Percentiles rank a stretch among this genome's conserved stretches.
phyloP scores from a whole-genome alignment of 2,113 vertebrate genomes.

The Leuciscus idus region DNA sequence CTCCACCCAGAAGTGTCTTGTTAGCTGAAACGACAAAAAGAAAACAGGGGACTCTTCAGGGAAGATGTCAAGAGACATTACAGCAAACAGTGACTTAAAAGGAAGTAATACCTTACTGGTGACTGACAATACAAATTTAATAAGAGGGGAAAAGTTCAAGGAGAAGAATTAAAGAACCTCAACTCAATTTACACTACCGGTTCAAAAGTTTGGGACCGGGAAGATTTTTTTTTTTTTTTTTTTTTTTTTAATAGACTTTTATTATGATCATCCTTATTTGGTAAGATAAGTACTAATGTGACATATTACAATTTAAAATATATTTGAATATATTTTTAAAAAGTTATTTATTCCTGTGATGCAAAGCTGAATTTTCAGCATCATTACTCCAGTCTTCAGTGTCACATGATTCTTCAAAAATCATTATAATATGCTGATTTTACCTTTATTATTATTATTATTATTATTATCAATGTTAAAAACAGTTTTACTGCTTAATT shows the following conservation, averaged over 20 bases:
- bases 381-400: too few species aligned
- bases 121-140: not conserved
- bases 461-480: not conserved
- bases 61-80: conserved; percentile 24
- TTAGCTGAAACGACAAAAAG: conserved; percentile 81
- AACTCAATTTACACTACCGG: not conserved
- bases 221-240: not conserved
- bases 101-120: not conserved
- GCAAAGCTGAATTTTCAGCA: too few species aligned
- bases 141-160: not conserved
- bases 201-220: not conserved
- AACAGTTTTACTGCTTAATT: not conserved
- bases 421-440: not conserved
- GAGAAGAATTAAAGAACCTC: not conserved
- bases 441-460: not conserved
- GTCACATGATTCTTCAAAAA: too few species aligned
- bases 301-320: too few species aligned
- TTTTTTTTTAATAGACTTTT: not conserved
- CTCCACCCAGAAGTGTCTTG: conserved; percentile 85
- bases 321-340: too few species aligned
- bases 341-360: too few species aligned
- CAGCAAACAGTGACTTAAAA: not conserved
- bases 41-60: conserved; percentile 47
- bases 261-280: not conserved
- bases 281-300: not conserved